Evolutionary conservation across 2,888 invertebrate genomes (phyloP).

Genomic region (Pherbina coryleti): DNA sequence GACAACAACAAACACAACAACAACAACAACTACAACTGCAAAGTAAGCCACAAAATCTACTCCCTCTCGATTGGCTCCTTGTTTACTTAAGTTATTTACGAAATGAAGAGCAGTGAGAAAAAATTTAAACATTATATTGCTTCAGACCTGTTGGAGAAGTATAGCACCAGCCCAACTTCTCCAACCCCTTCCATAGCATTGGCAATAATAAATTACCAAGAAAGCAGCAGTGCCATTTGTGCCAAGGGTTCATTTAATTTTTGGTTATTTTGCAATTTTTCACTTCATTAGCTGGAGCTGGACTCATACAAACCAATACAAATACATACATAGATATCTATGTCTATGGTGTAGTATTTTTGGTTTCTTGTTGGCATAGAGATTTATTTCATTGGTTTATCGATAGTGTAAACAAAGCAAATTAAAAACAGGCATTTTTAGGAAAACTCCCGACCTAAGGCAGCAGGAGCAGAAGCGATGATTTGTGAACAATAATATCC

Average conservation of each 20-base stretch:
- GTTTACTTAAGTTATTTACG: conserved; percentile 31
- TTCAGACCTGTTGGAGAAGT: background rate
- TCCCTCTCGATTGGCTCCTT: conserved; percentile 25
- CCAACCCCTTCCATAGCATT: background rate
- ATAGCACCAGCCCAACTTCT: background rate
- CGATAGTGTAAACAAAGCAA: background rate
- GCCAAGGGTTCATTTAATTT: conserved; percentile 59
- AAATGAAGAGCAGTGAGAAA: background rate
- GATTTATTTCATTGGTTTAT: conserved; percentile 12
- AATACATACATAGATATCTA: background rate
- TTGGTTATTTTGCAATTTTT: conserved; percentile 68
- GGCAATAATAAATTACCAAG: conserved; percentile 12
- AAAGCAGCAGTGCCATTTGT: background rate
- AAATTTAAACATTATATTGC: conserved; percentile 8
- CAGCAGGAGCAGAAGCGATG: too few species aligned
- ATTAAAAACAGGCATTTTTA: too few species aligned
- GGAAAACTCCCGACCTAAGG: too few species aligned
- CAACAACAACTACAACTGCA: background rate
- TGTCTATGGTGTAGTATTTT: background rate
- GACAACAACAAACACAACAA: background rate
- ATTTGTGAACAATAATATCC: too few species aligned
- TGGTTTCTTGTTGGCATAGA: background rate
- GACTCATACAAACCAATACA: background rate
- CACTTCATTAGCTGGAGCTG: conserved; percentile 59
- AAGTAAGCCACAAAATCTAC: conserved; percentile 32